Conservation (phyloP, 2,113 vertebrate species). For the Percopsis transmontana region DNA sequence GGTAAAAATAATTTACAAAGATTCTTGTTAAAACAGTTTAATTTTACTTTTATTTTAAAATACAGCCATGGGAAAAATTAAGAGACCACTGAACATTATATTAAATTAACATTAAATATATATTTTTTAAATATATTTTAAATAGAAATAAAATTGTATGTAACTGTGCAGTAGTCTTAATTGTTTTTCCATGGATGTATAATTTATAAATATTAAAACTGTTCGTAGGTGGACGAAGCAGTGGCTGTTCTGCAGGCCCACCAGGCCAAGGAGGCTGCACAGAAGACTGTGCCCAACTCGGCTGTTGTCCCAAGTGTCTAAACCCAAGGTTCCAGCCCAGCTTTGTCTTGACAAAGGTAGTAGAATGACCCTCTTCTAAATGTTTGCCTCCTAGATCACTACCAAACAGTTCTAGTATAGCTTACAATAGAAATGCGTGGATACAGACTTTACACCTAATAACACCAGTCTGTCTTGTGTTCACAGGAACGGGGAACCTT, state of each 20-base stretch:
- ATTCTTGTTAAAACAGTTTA: too few relatives aligned
- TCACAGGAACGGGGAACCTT: slow-evolving; percentile 64
- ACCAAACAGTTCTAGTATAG: too few relatives aligned
- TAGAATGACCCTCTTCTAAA: background rate
- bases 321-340: slow-evolving; percentile 59
- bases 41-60: too few relatives aligned
- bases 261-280: slow-evolving; percentile 96
- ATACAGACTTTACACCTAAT: background rate
- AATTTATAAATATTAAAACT: too few relatives aligned
- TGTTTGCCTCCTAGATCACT: background rate
- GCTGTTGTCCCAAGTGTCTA: slow-evolving; percentile 86
- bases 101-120: too few relatives aligned
- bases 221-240: slow-evolving; percentile 98
- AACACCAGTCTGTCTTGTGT: slow-evolving; percentile 15
- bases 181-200: too few relatives aligned
- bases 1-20: too few relatives aligned
- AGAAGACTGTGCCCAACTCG: slow-evolving; percentile 89
- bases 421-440: background rate
- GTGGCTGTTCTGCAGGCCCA: slow-evolving; percentile 98
- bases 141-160: too few relatives aligned
- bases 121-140: too few relatives aligned
- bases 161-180: too few relatives aligned
- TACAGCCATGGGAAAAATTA: too few relatives aligned
- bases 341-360: background rate
- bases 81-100: too few relatives aligned